Evolutionary conservation across 2,888 invertebrate species (phyloP), one percentile per base, ranked within the genome.

Genomic region (Colletes collaris): DNA sequence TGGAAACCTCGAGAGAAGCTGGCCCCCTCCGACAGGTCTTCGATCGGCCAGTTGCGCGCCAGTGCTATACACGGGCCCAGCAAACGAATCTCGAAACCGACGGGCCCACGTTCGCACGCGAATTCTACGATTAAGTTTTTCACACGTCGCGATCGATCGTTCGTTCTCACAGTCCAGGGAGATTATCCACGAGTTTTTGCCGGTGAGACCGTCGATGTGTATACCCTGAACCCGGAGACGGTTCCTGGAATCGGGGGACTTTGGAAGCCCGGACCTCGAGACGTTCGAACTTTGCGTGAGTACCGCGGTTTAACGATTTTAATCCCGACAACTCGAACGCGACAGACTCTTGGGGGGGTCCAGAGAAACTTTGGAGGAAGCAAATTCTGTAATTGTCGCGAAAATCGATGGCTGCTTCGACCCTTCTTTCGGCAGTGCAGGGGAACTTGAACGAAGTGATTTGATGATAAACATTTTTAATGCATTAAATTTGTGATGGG

Each of bases 31-130:
- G 66, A 63, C 64, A 56, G 37, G 27, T 27, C 60, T 59, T 5
- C 64, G 79, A 60, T 70, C 80, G 65, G 75, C 80, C 84, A 86
- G 86, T 86, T 27, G 68, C 73, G 75, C 64, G 84, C 77, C 78
- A 81, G 79, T 76, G 76, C 55, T 67, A 59, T 40, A 40, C 40
- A 6, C 40, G 40, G 75, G 79, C 76, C 79, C 81, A 77, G 76
- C 75, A 60, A 72, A 86, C 66, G 74, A 80, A 76, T 79, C 76
- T 69, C 76, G 27, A 52, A 58, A 59, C 16, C 79, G 60, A 79
- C 72, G 76, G 76, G 67, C 64, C 70, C 59, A 64, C 59, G 46
- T 8, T 56, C 35, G 6, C 10, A n/a, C 69, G 76, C 65, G 72
- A 35, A 65, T 50, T 16, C 52, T 35, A 10, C 63, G 67, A 37